Percentiles rank a stretch among this genome's conserved stretches.
These are phyloP conservation scores for Morus bassanus DNA, from an alignment of 2,797 vertebrate species.

Conservation along the genomic window DNA sequence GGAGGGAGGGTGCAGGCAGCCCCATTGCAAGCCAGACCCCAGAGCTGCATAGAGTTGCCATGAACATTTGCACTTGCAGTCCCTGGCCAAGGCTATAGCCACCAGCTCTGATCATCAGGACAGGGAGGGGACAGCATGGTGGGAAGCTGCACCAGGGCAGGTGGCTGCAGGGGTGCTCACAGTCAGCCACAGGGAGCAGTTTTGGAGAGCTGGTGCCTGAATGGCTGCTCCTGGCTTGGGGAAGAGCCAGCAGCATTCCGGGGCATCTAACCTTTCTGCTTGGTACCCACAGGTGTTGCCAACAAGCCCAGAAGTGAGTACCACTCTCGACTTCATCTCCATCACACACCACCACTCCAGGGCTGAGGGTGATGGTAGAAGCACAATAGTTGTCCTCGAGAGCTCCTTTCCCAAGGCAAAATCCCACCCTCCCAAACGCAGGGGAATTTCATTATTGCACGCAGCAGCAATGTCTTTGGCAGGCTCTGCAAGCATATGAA, in stretches of 20 bases:
- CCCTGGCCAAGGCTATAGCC: not conserved
- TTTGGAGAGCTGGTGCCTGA: not conserved
- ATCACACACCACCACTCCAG: not conserved
- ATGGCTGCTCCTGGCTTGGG: not conserved
- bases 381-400: rapidly evolving
- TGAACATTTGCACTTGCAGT: not conserved
- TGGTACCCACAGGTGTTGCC: not conserved
- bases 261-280: not conserved
- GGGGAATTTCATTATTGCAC: not conserved
- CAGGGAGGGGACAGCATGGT: not conserved
- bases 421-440: not conserved
- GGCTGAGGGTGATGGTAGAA: not conserved
- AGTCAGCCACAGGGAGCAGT: not conserved
- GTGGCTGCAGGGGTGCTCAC: not conserved
- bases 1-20: rapidly evolving
- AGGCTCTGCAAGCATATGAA: not conserved
- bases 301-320: constrained; percentile 34
- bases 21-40: not conserved
- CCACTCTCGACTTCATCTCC: rapidly evolving
- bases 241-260: not conserved
- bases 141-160: not conserved
- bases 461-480: not conserved
- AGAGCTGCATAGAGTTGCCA: not conserved
- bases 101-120: not conserved
- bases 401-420: not conserved